These are phyloP conservation scores for Peromyscus leucopus DNA, from an alignment of 2,113 vertebrate species.

Conservation along the genomic window DNA sequence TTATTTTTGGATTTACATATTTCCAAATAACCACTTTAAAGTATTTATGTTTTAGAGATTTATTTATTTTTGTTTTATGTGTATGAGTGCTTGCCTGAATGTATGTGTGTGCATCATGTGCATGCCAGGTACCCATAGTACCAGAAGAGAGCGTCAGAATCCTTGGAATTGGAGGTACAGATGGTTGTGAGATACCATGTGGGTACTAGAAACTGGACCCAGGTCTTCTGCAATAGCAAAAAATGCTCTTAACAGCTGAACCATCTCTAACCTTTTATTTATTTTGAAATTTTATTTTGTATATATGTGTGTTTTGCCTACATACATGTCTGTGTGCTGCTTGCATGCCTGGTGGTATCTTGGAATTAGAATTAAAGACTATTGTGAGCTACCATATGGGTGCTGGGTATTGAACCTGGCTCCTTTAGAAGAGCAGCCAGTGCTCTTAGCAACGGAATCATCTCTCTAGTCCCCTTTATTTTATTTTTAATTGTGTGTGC, in stretches of 20 bases:
- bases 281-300: background rate
- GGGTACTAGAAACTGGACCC: background rate
- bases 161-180: background rate
- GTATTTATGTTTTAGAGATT: background rate
- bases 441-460: background rate
- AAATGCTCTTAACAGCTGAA: background rate
- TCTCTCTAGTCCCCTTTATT: background rate
- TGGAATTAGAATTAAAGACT: background rate
- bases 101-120: background rate
- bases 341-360: background rate
- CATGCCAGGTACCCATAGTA: background rate
- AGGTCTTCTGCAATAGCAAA: background rate
- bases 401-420: background rate
- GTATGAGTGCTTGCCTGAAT: background rate
- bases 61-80: background rate
- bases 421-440: background rate
- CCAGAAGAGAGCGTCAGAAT: background rate
- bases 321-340: background rate
- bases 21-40: background rate
- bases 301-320: background rate
- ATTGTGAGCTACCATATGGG: background rate
- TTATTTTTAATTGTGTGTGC: background rate
- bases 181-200: background rate
- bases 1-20: background rate
- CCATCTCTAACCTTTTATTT: background rate